Percentiles rank a stretch among this genome's conserved stretches.
These are phyloP conservation scores for Taenioides sp. DNA, from an alignment of 2,797 vertebrate genomes.

Conservation along the genomic window DNA sequence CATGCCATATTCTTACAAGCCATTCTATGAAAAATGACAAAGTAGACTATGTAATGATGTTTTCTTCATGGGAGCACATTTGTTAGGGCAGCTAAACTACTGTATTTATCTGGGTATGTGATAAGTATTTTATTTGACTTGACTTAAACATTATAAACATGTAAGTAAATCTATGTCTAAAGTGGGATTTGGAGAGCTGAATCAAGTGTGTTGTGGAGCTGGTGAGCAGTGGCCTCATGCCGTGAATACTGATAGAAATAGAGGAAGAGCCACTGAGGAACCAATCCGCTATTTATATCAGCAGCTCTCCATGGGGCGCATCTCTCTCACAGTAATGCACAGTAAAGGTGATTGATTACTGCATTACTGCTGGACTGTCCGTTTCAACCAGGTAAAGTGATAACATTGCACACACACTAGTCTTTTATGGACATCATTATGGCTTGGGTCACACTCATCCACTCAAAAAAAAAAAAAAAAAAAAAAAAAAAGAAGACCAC, in stretches of 20 bases:
- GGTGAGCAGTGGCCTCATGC: slow-evolving; percentile 45
- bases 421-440: slow-evolving; percentile 68
- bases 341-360: slow-evolving; percentile 78
- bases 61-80: background rate
- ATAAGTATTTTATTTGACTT: background rate
- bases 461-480: slow-evolving; percentile 47
- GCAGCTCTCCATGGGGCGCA: slow-evolving; percentile 53
- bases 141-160: background rate
- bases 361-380: slow-evolving; percentile 69
- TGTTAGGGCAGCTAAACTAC: background rate
- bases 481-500: slow-evolving; percentile 23
- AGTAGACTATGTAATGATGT: background rate
- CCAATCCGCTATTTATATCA: slow-evolving; percentile 75
- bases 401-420: slow-evolving; percentile 67
- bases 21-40: background rate
- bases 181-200: slow-evolving; percentile 5
- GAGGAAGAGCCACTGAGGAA: slow-evolving; percentile 64
- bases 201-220: slow-evolving; percentile 55
- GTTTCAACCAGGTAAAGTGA: slow-evolving; percentile 66
- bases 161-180: background rate
- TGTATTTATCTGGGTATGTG: background rate
- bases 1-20: background rate
- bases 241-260: slow-evolving; percentile 66
- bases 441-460: slow-evolving; percentile 64
- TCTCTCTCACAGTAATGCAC: slow-evolving; percentile 71